These are phyloP conservation scores for Erythrolamprus reginae DNA, from an alignment of 2,113 vertebrate species.

Conservation along the genomic window DNA sequence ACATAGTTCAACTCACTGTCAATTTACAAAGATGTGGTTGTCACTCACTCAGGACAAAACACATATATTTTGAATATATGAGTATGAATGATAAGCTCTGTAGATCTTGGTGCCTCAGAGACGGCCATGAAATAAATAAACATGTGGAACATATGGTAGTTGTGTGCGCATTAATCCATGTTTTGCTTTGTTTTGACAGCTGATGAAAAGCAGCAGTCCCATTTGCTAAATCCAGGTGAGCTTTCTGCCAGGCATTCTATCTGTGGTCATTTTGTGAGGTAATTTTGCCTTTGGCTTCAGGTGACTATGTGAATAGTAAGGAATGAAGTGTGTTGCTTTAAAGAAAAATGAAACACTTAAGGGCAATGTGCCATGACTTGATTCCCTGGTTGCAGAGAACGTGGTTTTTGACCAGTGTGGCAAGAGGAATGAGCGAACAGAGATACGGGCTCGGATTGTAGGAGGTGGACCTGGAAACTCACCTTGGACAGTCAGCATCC, in stretches of 20 bases:
- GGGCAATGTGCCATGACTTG: neutral
- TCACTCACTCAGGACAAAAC: neutral
- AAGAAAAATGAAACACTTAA: no score
- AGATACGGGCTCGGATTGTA: constrained; percentile 67
- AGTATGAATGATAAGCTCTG: neutral
- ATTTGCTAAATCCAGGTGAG: constrained; percentile 58
- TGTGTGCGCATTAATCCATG: neutral
- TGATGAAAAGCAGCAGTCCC: constrained; percentile 35
- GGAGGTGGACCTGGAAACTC: constrained; percentile 87
- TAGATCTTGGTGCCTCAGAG: neutral
- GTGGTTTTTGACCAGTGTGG: constrained; percentile 87
- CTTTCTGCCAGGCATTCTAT: neutral
- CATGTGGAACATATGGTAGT: neutral
- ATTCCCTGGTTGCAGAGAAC: constrained; percentile 54
- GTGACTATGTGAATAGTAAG: neutral
- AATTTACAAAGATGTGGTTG: neutral
- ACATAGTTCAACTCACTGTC: neutral
- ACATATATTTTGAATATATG: neutral
- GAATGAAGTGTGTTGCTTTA: neutral
- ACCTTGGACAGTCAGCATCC: constrained; percentile 94
- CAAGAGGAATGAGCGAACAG: constrained; percentile 68
- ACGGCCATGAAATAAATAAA: neutral
- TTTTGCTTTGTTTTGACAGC: constrained; percentile 46
- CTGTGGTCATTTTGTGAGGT: neutral
- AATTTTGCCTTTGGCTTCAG: neutral